Evolutionary conservation across 1,140 invertebrate genomes (phyloP), one percentile per base, ranked within the genome.

Genomic region (Teleopsis dalmanni): DNA sequence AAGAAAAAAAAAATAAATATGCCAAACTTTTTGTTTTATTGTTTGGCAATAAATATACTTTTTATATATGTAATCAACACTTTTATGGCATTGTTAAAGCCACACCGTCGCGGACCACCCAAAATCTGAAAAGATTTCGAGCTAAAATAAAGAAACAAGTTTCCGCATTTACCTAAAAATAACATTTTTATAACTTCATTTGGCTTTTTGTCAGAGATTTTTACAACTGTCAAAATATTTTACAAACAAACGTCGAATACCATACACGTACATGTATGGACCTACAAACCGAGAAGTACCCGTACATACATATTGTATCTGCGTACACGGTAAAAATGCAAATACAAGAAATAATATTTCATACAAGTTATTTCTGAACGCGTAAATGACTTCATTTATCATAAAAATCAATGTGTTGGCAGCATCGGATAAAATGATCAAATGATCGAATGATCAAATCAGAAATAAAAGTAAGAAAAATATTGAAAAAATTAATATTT

Each of bases 211-310:
- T 62, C 56, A 62, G 51, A 57, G 59, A 57, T 64, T 62, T 65
- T 65, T 65, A 65, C 62, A 65, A 62, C 62, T 65, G 62, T 65
- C 62, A 65, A 65, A 65, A 65, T 65, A 65, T 65, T 64, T 62
- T 58, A 60, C 53, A 62, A 60, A 58, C 63, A 50, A n/a, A n/a
- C n/a, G n/a, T n/a, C n/a, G n/a, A n/a, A n/a, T n/a, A n/a, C n/a
- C n/a, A n/a, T n/a, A n/a, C n/a, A n/a, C n/a, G n/a, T n/a, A 43
- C 27, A 29, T 43, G 27, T 43, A n/a, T 27, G 7, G 23, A 13
- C 31, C 13, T 43, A 21, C 26, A 16, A 26, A 27, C 14, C 21
- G 40, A 42, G 26, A 27, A 29, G 26, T 42, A 10, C 11, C 16
- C 13, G 22, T 16, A 18, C 7, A 6, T 18, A 11, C 16, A 18